These are phyloP conservation scores for Aplodontia rufa DNA, from an alignment of 2,113 vertebrate genomes.

Conservation along the genomic window DNA sequence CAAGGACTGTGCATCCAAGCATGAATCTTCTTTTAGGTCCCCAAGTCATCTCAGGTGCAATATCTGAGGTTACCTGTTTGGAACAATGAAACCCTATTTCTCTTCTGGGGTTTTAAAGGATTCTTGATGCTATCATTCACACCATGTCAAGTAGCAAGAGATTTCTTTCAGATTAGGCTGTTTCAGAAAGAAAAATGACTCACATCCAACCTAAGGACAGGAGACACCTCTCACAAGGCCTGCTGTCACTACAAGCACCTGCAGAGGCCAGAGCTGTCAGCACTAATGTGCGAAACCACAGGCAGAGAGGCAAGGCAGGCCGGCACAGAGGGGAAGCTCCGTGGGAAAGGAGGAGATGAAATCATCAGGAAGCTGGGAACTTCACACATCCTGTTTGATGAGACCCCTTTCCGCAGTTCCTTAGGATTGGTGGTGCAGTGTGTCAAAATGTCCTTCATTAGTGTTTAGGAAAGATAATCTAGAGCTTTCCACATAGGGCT, in stretches of 20 bases:
- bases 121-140: background rate
- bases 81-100: background rate
- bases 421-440: background rate
- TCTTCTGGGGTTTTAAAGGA: conserved; percentile 16
- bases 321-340: background rate
- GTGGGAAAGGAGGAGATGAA: background rate
- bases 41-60: background rate
- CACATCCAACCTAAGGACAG: background rate
- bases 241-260: background rate
- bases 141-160: background rate
- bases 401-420: background rate
- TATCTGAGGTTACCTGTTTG: background rate
- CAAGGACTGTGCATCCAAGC: background rate
- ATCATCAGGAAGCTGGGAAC: conserved; percentile 57
- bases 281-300: background rate
- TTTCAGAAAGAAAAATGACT: conserved; percentile 24
- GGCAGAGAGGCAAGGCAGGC: conserved; percentile 66
- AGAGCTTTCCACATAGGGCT: background rate
- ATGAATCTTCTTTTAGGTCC: background rate
- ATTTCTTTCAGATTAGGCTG: background rate
- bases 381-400: background rate
- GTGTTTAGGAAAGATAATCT: background rate
- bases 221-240: background rate
- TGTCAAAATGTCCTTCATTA: background rate
- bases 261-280: background rate